These are phyloP conservation scores for Phengaris arion DNA, from an alignment of 2,888 invertebrate species.

Conservation along the genomic window DNA sequence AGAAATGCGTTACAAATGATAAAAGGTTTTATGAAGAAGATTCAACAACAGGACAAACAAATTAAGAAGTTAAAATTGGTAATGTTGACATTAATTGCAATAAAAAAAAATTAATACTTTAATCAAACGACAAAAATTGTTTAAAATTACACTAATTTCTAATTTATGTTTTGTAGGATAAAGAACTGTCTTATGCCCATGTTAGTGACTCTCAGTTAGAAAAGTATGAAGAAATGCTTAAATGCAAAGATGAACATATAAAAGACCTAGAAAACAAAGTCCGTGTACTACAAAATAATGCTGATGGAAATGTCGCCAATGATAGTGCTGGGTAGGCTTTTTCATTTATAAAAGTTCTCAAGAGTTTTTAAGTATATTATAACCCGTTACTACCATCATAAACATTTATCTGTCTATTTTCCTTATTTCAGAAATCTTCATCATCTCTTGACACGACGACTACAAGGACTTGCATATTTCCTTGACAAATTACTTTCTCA, in stretches of 20 bases:
- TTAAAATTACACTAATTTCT: background rate
- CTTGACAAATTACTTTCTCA: conserved; percentile 82
- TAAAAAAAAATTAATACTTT: background rate
- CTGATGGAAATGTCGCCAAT: conserved; percentile 54
- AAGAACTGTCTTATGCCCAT: conserved; percentile 65
- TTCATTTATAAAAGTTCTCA: background rate
- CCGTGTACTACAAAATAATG: conserved; percentile 61
- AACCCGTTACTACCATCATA: background rate
- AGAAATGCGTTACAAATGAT: conserved; percentile 79
- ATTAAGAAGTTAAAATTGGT: conserved; percentile 71
- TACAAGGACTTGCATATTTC: conserved; percentile 83
- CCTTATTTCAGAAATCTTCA: conserved; percentile 66
- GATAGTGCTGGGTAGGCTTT: conserved; percentile 56
- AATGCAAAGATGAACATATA: conserved; percentile 78
- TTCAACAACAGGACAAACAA: conserved; percentile 75
- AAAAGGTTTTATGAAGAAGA: conserved; percentile 78
- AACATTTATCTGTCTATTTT: background rate
- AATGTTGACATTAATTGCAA: conserved; percentile 33
- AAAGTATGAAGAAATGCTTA: conserved; percentile 71
- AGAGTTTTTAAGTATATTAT: background rate
- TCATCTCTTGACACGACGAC: conserved; percentile 77
- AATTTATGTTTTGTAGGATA: conserved; percentile 50
- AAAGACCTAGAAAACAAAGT: conserved; percentile 73
- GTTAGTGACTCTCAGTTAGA: conserved; percentile 68
- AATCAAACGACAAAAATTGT: background rate